Conservation (phyloP, 2,888 invertebrate genomes). For the Chirona hameri region DNA sequence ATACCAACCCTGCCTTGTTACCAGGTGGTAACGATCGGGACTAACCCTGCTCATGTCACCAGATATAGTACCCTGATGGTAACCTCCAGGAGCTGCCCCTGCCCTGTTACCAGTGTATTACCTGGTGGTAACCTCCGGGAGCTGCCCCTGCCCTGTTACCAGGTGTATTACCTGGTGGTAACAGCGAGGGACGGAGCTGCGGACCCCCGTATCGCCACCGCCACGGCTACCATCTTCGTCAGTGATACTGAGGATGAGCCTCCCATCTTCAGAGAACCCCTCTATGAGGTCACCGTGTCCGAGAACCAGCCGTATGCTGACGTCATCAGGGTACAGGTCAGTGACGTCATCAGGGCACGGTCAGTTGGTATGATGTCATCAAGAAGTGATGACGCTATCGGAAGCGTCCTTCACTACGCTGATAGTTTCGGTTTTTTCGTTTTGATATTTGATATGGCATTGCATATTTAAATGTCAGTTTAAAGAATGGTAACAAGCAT, state of each 20-base stretch:
- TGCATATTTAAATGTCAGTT: no score
- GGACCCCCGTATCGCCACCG: slow-evolving; percentile 79
- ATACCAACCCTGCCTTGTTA: no score
- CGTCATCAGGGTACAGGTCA: slow-evolving; percentile 71
- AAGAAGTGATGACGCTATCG: no score
- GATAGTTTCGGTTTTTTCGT: no score
- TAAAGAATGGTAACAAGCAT: no score
- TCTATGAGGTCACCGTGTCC: slow-evolving; percentile 75
- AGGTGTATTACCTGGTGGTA: slow-evolving; percentile 77
- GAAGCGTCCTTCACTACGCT: no score
- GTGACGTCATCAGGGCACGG: neutral
- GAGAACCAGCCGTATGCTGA: slow-evolving; percentile 76
- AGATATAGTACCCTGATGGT: slow-evolving; percentile 77
- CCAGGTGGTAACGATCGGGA: slow-evolving; percentile 49
- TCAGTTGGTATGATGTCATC: slow-evolving; percentile 31
- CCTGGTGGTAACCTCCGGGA: slow-evolving; percentile 82
- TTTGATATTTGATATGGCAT: no score
- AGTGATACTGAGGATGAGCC: slow-evolving; percentile 77
- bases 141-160: slow-evolving; percentile 46
- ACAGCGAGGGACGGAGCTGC: slow-evolving; percentile 84
- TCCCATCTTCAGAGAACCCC: slow-evolving; percentile 67
- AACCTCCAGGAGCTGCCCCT: slow-evolving; percentile 53
- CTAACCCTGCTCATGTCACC: slow-evolving; percentile 39
- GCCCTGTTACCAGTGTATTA: slow-evolving; percentile 57
- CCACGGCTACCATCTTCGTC: slow-evolving; percentile 76